A percentile compares a stretch with the other conserved stretches of the same genome.
Conservation (phyloP, 2,888 invertebrate genomes). For the Parnassius orleans region DNA sequence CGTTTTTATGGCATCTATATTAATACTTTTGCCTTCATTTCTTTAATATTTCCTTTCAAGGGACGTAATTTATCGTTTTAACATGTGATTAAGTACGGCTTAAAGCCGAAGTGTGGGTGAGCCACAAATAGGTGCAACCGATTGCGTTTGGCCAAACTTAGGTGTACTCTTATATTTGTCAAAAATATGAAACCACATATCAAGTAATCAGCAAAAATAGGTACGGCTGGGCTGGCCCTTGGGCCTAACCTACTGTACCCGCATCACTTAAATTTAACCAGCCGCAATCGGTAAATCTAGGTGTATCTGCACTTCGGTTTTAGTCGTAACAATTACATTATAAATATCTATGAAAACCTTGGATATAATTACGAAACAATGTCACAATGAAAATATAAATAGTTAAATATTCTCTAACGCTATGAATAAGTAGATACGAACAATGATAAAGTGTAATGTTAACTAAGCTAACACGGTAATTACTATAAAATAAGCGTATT, state of each 20-base stretch:
- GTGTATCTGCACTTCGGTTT: no score
- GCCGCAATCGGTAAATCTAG: no score
- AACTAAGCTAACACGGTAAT: conserved; percentile 71
- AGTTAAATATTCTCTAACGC: conserved; percentile 21
- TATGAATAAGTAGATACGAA: conserved; percentile 61
- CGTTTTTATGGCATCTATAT: conserved; percentile 59
- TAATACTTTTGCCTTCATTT: conserved; percentile 28
- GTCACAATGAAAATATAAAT: conserved; percentile 18
- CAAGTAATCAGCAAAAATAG: no score
- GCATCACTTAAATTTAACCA: no score
- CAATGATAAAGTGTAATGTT: conserved; percentile 55
- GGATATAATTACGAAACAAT: conserved; percentile 7
- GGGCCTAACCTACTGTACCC: no score
- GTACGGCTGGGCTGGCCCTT: no score
- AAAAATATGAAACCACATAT: no score
- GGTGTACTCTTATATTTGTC: no score
- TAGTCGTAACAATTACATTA: conserved; percentile 14
- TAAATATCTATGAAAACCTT: conserved; percentile 33
- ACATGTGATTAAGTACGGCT: conserved; percentile 10
- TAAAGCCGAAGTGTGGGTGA: no score
- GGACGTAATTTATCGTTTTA: conserved; percentile 46
- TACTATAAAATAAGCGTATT: conserved; percentile 79
- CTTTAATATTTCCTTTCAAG: conserved; percentile 29
- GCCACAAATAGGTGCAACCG: no score
- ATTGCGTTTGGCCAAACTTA: no score